These are phyloP conservation scores for Ochotona curzoniae DNA, from an alignment of 2,113 vertebrate genomes.

Conservation along the genomic window DNA sequence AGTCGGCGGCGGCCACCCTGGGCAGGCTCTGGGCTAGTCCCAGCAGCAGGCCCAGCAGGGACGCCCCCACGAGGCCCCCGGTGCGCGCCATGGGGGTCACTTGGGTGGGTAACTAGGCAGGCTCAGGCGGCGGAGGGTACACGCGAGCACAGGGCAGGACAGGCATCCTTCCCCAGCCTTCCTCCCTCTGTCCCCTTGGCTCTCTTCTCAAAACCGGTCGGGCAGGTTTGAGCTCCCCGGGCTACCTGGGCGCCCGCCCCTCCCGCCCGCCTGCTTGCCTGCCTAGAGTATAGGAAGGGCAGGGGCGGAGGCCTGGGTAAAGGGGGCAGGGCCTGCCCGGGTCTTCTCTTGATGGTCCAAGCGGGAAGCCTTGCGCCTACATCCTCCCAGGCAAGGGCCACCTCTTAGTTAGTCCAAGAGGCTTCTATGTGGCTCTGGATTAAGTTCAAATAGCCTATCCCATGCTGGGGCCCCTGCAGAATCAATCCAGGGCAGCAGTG, in stretches of 20 bases:
- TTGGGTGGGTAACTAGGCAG: not conserved
- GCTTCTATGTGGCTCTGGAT: not conserved
- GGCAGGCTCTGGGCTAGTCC: constrained; percentile 18
- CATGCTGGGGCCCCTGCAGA: not conserved
- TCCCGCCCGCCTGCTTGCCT: constrained; percentile 24
- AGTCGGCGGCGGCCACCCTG: constrained; percentile 59
- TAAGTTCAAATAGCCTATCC: not conserved
- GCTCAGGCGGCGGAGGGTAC: not conserved
- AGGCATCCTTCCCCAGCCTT: constrained; percentile 55
- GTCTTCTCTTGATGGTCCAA: not conserved
- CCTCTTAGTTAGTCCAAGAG: fast-evolving
- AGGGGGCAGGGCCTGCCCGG: constrained; percentile 63
- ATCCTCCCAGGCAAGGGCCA: not conserved
- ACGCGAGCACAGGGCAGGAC: not conserved
- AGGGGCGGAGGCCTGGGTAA: constrained; percentile 40
- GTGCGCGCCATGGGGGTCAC: not conserved
- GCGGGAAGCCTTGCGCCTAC: not conserved
- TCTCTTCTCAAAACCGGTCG: constrained; percentile 83
- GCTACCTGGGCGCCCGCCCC: constrained; percentile 71
- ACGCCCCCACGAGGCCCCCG: not conserved
- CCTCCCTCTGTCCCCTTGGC: not conserved
- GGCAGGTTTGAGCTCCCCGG: constrained; percentile 78
- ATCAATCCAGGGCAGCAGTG: not conserved
- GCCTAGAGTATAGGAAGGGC: constrained; percentile 68
- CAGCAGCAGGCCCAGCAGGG: constrained; percentile 67